Evolutionary conservation across 1,140 invertebrate genomes (phyloP).

Genomic region (Drosophila repleta): DNA sequence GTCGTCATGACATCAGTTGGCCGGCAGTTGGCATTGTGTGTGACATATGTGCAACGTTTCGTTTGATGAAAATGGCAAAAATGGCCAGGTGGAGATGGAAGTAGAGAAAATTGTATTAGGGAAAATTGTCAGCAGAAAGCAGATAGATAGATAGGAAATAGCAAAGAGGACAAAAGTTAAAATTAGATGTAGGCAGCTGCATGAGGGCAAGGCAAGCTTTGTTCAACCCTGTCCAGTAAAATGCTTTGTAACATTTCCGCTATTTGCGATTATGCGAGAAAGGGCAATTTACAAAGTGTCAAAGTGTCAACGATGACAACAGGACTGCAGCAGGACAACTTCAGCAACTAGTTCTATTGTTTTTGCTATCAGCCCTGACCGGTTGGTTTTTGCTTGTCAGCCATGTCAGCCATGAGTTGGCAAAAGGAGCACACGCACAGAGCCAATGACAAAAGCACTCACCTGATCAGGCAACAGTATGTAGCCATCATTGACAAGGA

Average conservation of each 20-base stretch:
- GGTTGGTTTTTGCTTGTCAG: conserved; percentile 55
- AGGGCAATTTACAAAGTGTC: conserved; percentile 81
- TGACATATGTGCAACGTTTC: conserved; percentile 72
- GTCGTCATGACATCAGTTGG: conserved; percentile 61
- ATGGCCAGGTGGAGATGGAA: conserved; percentile 29
- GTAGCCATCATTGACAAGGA: conserved; percentile 88
- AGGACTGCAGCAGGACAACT: conserved; percentile 28
- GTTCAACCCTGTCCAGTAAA: conserved; percentile 39
- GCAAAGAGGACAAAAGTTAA: conserved; percentile 58
- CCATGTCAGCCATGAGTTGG: conserved; percentile 59
- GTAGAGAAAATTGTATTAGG: conserved; percentile 71
- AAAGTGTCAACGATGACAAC: conserved; percentile 74
- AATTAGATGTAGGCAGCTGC: conserved; percentile 60
- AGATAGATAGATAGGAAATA: conserved; percentile 1
- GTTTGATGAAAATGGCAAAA: conserved; percentile 75
- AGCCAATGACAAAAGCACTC: conserved; percentile 46
- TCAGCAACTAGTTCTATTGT: conserved; percentile 20
- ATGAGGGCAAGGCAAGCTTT: background rate
- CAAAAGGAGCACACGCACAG: conserved; percentile 30
- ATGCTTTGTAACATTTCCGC: conserved; percentile 79
- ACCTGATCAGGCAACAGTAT: conserved; percentile 91
- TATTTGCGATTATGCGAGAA: conserved; percentile 77
- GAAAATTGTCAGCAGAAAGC: conserved; percentile 64
- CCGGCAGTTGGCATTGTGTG: conserved; percentile 68
- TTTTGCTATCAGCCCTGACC: background rate